These are phyloP conservation scores for Aquatica leii DNA, from an alignment of 2,888 invertebrate genomes.

Conservation along the genomic window DNA sequence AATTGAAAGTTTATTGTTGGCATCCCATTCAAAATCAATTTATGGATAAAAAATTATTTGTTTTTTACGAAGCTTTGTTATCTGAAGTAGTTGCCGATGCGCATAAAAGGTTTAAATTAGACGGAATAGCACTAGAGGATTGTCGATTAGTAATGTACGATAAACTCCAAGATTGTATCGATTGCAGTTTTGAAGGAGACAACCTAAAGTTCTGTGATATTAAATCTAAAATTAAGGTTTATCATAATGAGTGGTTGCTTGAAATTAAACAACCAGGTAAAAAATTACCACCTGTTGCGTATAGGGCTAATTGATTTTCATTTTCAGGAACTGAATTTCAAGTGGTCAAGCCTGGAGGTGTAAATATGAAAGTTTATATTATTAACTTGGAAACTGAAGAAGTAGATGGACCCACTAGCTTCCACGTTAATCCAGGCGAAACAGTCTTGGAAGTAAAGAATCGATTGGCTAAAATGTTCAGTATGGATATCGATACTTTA, in stretches of 20 bases:
- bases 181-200: slow-evolving; percentile 72
- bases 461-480: slow-evolving; percentile 63
- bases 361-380: slow-evolving; percentile 67
- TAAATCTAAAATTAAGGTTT: slow-evolving; percentile 60
- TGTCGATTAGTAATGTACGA: slow-evolving; percentile 79
- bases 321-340: slow-evolving; percentile 63
- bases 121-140: slow-evolving; percentile 68
- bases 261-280: slow-evolving; percentile 70
- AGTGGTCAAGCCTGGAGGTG: slow-evolving; percentile 69
- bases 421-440: slow-evolving; percentile 67
- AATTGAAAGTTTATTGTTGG: slow-evolving; percentile 70
- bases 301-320: slow-evolving; percentile 12
- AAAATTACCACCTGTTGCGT: slow-evolving; percentile 12
- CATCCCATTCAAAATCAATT: slow-evolving; percentile 67
- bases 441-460: slow-evolving; percentile 67
- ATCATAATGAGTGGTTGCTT: slow-evolving; percentile 69
- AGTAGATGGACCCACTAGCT: slow-evolving; percentile 67
- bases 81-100: slow-evolving; percentile 68
- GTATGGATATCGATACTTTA: slow-evolving; percentile 51
- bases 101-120: slow-evolving; percentile 67
- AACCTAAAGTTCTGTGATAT: slow-evolving; percentile 62
- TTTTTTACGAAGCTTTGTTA: slow-evolving; percentile 69
- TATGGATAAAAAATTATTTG: slow-evolving; percentile 65
- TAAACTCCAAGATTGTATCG: slow-evolving; percentile 68
- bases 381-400: slow-evolving; percentile 70